Evolutionary conservation across 2,113 vertebrate genomes (phyloP).

Genomic region (Plecotus auritus): DNA sequence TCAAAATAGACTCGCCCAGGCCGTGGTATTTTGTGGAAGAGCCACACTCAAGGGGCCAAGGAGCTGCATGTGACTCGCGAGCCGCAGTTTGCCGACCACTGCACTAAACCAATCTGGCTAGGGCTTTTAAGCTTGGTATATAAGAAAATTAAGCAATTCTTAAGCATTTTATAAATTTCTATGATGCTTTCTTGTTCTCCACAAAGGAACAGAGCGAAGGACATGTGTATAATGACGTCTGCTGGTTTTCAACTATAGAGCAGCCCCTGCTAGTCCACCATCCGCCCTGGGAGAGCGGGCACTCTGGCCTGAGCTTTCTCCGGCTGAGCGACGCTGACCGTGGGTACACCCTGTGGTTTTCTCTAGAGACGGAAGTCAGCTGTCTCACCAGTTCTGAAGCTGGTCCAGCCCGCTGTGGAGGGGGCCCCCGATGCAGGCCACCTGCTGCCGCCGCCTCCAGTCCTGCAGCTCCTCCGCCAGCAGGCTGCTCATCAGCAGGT

Average conservation of each 20-base stretch:
- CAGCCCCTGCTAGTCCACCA: background rate
- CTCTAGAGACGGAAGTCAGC: slow-evolving; percentile 57
- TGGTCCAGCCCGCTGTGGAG: slow-evolving; percentile 92
- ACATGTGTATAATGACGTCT: background rate
- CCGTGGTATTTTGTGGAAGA: too few relatives aligned
- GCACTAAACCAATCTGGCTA: too few relatives aligned
- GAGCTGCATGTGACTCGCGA: too few relatives aligned
- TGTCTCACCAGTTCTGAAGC: slow-evolving; percentile 93
- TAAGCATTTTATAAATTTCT: background rate
- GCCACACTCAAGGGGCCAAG: too few relatives aligned
- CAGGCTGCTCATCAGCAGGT: slow-evolving; percentile 88
- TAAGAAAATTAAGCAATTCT: slow-evolving; percentile 16
- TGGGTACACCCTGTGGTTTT: slow-evolving; percentile 80
- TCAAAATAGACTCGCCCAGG: too few relatives aligned
- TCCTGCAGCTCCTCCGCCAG: slow-evolving; percentile 91
- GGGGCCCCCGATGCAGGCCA: slow-evolving; percentile 94
- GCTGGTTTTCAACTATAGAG: background rate
- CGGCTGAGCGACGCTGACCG: background rate
- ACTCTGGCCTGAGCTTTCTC: background rate
- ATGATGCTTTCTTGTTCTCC: background rate
- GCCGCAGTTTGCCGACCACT: too few relatives aligned
- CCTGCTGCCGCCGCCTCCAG: slow-evolving; percentile 95
- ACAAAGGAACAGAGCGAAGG: background rate
- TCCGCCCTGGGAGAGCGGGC: background rate
- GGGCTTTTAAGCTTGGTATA: background rate